phyloP scores from a whole-genome alignment of 2,113 vertebrate species.

The Dipodomys ordii region DNA sequence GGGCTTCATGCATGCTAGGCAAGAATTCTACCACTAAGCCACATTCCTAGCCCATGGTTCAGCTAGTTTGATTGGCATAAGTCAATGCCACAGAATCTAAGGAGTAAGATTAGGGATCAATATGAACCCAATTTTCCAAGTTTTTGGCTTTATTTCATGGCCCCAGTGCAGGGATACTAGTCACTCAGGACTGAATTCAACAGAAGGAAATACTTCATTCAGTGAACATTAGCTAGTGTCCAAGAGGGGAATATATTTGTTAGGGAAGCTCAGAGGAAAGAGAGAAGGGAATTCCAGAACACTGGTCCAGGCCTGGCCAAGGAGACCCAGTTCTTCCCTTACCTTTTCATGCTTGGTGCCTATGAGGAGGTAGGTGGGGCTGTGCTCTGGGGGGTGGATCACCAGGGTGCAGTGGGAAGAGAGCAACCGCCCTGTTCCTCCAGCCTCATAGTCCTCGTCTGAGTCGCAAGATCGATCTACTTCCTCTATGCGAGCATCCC shows the following conservation, averaged over 20 bases:
- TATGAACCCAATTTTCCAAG: background rate
- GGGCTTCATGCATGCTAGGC: too few relatives aligned
- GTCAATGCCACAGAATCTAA: background rate
- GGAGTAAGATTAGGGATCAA: background rate
- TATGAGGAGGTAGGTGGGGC: slow-evolving; percentile 95
- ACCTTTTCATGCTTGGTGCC: slow-evolving; percentile 96
- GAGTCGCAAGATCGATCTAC: slow-evolving; percentile 94
- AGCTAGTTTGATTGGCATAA: background rate
- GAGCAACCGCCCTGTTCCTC: slow-evolving; percentile 85
- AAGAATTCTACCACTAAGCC: too few relatives aligned
- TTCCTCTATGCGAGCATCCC: slow-evolving; percentile 93
- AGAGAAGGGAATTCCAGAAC: background rate
- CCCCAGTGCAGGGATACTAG: background rate
- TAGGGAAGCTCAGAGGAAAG: background rate
- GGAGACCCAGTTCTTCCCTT: slow-evolving; percentile 6
- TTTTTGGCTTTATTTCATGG: background rate
- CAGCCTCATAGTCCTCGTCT: slow-evolving; percentile 92
- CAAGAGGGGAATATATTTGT: background rate
- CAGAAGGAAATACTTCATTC: background rate
- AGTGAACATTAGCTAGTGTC: background rate
- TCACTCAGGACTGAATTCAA: background rate
- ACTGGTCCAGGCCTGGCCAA: background rate
- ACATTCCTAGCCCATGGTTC: background rate
- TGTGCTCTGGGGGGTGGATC: slow-evolving; percentile 93
- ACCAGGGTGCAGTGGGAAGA: slow-evolving; percentile 92